These are phyloP conservation scores for Schlechtendalia chinensis DNA, from an alignment of 1,140 invertebrate genomes.

Conservation along the genomic window DNA sequence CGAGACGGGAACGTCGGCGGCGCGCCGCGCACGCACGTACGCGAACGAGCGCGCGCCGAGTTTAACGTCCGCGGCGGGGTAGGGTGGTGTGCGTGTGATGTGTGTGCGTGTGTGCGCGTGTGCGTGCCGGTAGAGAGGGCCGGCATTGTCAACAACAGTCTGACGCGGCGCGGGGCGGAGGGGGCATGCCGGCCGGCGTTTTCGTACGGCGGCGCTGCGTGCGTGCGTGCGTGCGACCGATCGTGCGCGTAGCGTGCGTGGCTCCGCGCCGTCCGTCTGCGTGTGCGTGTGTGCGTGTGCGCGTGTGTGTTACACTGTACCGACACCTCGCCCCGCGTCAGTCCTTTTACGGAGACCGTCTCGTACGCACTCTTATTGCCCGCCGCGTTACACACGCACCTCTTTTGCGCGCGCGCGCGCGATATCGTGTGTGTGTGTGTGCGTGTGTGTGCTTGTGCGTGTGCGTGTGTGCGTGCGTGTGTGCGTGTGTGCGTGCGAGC, in stretches of 20 bases:
- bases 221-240: neutral
- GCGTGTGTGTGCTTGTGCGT: neutral
- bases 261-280: neutral
- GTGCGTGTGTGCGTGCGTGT: neutral
- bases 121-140: neutral
- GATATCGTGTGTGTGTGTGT: too few species aligned
- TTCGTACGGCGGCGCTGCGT: neutral
- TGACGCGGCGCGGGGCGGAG: neutral
- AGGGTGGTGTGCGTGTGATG: too few species aligned
- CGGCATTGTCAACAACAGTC: slow-evolving; percentile 25
- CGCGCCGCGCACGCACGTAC: neutral
- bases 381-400: slow-evolving; percentile 28
- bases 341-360: slow-evolving; percentile 40
- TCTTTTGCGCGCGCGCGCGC: neutral
- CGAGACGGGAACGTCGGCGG: neutral
- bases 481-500: neutral
- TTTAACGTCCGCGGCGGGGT: neutral
- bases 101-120: too few species aligned
- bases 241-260: slow-evolving; percentile 12
- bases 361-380: slow-evolving; percentile 25
- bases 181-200: slow-evolving; percentile 38
- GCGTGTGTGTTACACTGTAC: slow-evolving; percentile 14
- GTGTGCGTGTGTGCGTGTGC: neutral
- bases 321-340: slow-evolving; percentile 45
- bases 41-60: neutral